Evolutionary conservation across 2,113 vertebrate species (phyloP), one percentile per base, ranked within the genome.

Genomic region (Amia ocellicauda): DNA sequence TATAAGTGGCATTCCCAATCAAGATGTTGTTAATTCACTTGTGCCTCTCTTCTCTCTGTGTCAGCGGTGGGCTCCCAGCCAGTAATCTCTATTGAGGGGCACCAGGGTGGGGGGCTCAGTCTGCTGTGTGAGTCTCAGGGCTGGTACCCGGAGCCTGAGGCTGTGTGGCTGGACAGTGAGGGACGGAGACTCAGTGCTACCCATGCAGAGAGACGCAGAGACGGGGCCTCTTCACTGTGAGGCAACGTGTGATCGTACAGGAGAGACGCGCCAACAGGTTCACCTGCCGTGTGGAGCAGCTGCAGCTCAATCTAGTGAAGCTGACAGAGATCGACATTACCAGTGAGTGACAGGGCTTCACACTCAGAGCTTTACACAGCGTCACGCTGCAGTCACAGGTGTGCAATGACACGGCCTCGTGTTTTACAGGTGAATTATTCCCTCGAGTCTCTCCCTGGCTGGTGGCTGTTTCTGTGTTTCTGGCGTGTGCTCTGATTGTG

Each of bases 131-230:
- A 60, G 50, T 31, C 36, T 60, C 4, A 28, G 51, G 67, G 60
- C 29, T 73, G 71, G 71, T 42, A 40, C 11, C 67, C 67, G 56
- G 49, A 66, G 51, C 67, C 67, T n/a, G 58, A 66, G 24, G 23
- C 69, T 24, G 43, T 51, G 52, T 73, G 66, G 70, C 28, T 66
- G 70, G 58, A 69, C 51, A 41, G 51, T 43, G 51, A 64, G 17
- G 51, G 62, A 56, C 17, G 27, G 3, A 2, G 24, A 16, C 52
- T 64, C 22, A 27, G 17, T 47, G 52, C 41, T 55, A 36, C 4
- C 7, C 7, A 16, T 11, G 3, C 52, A 28, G 40, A 64, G 26
- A 65, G 40, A 19, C 3, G 7, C 52, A 49, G 20, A 28, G 24
- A 54, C n/a, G 43, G 16, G 24, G 36, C 24, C 62, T 43, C 52